Conservation (phyloP, 2,888 invertebrate species). For the Stenolophus ochropezus region DNA sequence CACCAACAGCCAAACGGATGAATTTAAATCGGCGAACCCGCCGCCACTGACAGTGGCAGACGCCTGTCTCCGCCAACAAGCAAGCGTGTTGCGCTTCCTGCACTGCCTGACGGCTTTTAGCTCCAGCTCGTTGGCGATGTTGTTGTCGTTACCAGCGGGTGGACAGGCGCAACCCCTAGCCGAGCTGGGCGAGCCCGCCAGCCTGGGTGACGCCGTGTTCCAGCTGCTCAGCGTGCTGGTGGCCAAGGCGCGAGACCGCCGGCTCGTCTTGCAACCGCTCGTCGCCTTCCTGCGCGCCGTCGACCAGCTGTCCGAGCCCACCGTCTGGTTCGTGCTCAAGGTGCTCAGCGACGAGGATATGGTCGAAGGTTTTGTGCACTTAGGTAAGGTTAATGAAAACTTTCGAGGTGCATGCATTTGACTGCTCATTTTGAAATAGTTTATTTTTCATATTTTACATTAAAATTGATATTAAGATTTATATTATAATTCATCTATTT, state of each 20-base stretch:
- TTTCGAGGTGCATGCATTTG: too few relatives aligned
- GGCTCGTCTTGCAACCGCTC: conserved; percentile 85
- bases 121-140: conserved; percentile 81
- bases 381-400: conserved; percentile 74
- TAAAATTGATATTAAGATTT: too few relatives aligned
- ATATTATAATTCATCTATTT: not conserved
- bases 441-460: too few relatives aligned
- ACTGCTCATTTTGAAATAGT: too few relatives aligned
- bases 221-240: conserved; percentile 85
- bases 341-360: conserved; percentile 86
- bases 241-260: conserved; percentile 73
- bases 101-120: conserved; percentile 67
- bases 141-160: conserved; percentile 66
- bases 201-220: conserved; percentile 91
- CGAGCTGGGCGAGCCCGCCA: conserved; percentile 79
- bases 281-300: conserved; percentile 79
- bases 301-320: conserved; percentile 86
- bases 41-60: conserved; percentile 81
- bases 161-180: conserved; percentile 67
- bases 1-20: conserved; percentile 78
- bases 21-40: conserved; percentile 80
- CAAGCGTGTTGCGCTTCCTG: conserved; percentile 90
- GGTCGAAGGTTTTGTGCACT: conserved; percentile 83
- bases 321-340: conserved; percentile 88
- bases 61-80: conserved; percentile 82